Percentiles rank a stretch among this genome's conserved stretches.
Evolutionary conservation across 2,888 invertebrate genomes (phyloP).

Genomic region (Ophion ellenae): DNA sequence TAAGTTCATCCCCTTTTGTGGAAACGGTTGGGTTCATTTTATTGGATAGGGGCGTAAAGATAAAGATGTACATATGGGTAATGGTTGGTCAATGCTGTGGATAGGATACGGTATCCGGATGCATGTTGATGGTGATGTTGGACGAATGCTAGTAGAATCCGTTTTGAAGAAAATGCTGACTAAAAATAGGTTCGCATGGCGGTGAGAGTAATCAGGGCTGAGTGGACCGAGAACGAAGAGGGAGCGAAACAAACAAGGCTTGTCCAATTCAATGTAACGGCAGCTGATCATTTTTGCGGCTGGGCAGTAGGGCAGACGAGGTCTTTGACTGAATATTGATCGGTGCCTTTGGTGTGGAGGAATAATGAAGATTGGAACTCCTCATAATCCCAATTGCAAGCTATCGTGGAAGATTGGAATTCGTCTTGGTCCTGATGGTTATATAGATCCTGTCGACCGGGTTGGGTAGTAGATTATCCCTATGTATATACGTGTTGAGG

Average conservation of each 20-base stretch:
- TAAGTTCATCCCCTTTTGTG: too few species aligned
- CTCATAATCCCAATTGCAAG: conserved; percentile 55
- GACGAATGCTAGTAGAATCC: too few species aligned
- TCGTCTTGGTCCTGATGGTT: conserved; percentile 50
- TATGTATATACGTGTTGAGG: not conserved
- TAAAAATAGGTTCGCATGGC: not conserved
- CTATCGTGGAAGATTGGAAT: conserved; percentile 56
- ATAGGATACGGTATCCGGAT: too few species aligned
- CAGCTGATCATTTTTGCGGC: not conserved
- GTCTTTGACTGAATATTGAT: conserved; percentile 30
- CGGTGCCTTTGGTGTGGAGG: conserved; percentile 10
- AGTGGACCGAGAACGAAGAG: too few species aligned
- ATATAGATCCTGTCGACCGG: conserved; percentile 45
- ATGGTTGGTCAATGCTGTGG: too few species aligned
- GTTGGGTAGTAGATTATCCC: conserved; percentile 34
- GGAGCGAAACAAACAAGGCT: not conserved
- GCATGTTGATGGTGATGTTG: too few species aligned
- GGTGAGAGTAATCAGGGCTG: too few species aligned
- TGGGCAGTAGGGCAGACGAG: not conserved
- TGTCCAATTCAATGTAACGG: conserved; percentile 6
- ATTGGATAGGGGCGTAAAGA: too few species aligned
- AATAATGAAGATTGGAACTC: conserved; percentile 56
- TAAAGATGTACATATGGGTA: too few species aligned
- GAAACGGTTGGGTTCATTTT: too few species aligned
- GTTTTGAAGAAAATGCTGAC: not conserved